Base-by-base conservation (phyloP, 53 echinoderm and acorn worm genomes). In the Temnopleurus reevesii region DNA sequence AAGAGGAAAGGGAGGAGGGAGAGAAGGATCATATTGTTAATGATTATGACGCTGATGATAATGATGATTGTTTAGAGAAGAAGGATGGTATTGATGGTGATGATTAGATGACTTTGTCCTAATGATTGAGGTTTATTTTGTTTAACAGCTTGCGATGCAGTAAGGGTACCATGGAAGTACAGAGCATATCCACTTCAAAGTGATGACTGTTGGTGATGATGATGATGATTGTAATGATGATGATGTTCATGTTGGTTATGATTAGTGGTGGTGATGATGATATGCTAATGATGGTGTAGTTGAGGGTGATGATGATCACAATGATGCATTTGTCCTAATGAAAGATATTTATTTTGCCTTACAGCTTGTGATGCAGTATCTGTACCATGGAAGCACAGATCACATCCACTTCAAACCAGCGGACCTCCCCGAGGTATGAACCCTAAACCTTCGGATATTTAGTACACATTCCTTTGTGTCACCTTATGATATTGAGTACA, bases 341-440 rank as follows among this genome's bases (percentile, higher is more conserved):
- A n/a, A n/a, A n/a, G n/a, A n/a, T n/a, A n/a, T n/a, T n/a, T n/a
- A n/a, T n/a, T n/a, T n/a, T n/a, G n/a, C n/a, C 8, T 51, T 41
- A 38, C 89, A 97, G 97, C 77, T 97, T 46, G 89, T 97, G 53
- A 97, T 97, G 97, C 91, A 95, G 59, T 97, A 91, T 55, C 81
- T 97, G 47, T 97, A 97, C 57, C 84, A 94, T 89, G 97, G 97
- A 31, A 92, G 90, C 56, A 92, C 95, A 53, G 97, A 97, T 18
- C 77, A 89, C 28, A 51, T 97, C 19, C 86, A 84, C 13, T 83
- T 97, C 12, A 91, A 94, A 1, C 76, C 94, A 5, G 91, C 54
- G 8, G 97, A 97, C 45, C 89, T 97, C 55, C 81, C 91, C 36
- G 97, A 97, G 92, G 97, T 97, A 76, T 54, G 95, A 89, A 60